Percentiles rank a stretch among this genome's conserved stretches.
phyloP scores from a whole-genome alignment of 2,113 vertebrate genomes.

The Phyllostomus hastatus region DNA sequence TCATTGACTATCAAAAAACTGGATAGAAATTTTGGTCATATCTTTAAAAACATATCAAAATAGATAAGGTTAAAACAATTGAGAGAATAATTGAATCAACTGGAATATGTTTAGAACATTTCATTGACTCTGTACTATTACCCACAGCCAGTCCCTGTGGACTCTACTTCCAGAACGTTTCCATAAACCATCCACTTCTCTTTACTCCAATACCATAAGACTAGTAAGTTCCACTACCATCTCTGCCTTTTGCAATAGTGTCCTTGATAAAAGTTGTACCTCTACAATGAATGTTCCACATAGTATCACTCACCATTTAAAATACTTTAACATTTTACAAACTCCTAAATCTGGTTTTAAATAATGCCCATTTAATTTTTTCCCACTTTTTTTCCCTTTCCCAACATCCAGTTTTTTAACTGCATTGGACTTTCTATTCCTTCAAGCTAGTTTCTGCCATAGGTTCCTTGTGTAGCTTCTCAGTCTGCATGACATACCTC shows the following conservation, averaged over 20 bases:
- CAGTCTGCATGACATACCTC: not conserved
- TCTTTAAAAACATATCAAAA: not conserved
- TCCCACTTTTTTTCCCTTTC: not conserved
- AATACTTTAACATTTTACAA: not conserved
- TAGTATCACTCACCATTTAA: not conserved
- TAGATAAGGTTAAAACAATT: not conserved
- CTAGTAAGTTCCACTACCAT: not conserved
- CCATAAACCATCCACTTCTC: not conserved
- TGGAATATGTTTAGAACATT: not conserved
- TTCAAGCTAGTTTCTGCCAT: not conserved
- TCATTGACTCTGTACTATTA: not conserved
- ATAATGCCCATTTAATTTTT: not conserved
- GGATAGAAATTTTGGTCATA: not conserved
- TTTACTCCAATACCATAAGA: not conserved
- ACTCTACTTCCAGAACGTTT: not conserved
- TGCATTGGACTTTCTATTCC: not conserved
- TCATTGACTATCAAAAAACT: not conserved
- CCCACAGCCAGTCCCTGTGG: rapidly evolving
- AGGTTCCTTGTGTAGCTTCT: not conserved
- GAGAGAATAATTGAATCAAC: not conserved
- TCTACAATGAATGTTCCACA: not conserved
- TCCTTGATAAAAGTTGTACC: not conserved
- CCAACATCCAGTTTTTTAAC: not conserved
- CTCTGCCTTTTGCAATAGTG: not conserved
- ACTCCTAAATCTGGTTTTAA: not conserved